These are phyloP conservation scores for Danio tinwini DNA, from an alignment of 2,797 vertebrate genomes.

Conservation along the genomic window DNA sequence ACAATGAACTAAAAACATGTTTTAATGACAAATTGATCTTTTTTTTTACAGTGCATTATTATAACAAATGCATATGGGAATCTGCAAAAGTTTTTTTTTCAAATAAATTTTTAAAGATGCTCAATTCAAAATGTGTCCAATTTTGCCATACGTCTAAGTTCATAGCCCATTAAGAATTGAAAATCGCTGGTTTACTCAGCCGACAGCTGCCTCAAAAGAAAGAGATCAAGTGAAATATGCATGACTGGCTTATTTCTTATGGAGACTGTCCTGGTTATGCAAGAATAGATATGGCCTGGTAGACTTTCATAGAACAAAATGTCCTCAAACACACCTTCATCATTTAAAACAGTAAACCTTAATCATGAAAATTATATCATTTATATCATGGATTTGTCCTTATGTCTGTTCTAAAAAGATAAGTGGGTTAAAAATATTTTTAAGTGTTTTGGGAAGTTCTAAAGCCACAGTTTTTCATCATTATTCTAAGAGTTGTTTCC, in stretches of 20 bases:
- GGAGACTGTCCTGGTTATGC: constrained; percentile 61
- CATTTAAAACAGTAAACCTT: constrained; percentile 59
- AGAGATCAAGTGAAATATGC: constrained; percentile 35
- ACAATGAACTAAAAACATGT: too few relatives aligned
- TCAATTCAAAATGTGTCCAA: background rate
- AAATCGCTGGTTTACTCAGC: constrained; percentile 4
- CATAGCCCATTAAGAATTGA: background rate
- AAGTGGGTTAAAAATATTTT: background rate
- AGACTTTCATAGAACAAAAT: constrained; percentile 62
- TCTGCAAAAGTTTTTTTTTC: too few relatives aligned
- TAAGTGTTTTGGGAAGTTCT: background rate
- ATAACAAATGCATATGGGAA: background rate
- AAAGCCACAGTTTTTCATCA: background rate
- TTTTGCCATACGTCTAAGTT: background rate
- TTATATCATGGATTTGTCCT: background rate
- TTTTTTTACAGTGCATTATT: background rate
- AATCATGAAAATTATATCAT: constrained; percentile 53
- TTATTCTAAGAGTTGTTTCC: background rate
- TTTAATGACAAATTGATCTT: too few relatives aligned
- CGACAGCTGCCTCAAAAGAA: constrained; percentile 28
- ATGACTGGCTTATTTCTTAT: constrained; percentile 53
- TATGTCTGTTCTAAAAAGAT: background rate
- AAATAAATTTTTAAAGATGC: background rate
- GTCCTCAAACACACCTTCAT: constrained; percentile 69
- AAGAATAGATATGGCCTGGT: constrained; percentile 58